phyloP scores from a whole-genome alignment of 1,140 invertebrate genomes.

The Bombus terrestris region DNA sequence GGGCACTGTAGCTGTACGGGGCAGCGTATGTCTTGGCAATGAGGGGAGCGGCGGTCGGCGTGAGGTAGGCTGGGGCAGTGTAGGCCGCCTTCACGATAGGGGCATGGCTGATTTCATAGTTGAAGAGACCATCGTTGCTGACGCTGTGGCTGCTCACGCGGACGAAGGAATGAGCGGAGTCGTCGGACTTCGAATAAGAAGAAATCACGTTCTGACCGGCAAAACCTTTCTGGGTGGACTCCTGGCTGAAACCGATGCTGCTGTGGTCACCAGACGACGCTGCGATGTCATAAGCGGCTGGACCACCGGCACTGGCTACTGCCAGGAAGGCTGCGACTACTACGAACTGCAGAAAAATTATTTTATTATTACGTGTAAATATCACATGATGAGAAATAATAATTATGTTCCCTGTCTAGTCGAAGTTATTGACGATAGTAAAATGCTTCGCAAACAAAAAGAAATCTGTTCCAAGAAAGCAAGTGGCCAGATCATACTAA shows the following conservation, averaged over 20 bases:
- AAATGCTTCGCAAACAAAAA: background rate
- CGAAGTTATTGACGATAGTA: background rate
- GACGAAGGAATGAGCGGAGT: conserved; percentile 83
- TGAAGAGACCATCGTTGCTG: conserved; percentile 80
- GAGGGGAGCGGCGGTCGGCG: conserved; percentile 44
- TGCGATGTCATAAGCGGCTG: conserved; percentile 82
- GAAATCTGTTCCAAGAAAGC: no score
- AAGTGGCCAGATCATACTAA: no score
- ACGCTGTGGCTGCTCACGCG: conserved; percentile 82
- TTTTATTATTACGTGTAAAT: background rate
- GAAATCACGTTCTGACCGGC: conserved; percentile 83
- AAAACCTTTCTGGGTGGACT: conserved; percentile 84
- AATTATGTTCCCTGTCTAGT: background rate
- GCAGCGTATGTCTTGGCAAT: conserved; percentile 40
- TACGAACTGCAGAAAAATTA: conserved; percentile 67
- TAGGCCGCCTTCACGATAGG: conserved; percentile 40
- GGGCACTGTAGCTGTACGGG: conserved; percentile 44
- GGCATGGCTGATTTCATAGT: conserved; percentile 64
- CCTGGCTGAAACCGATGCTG: conserved; percentile 82
- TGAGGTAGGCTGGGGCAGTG: conserved; percentile 57
- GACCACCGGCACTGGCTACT: conserved; percentile 77
- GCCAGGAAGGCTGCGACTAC: conserved; percentile 74
- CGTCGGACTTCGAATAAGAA: conserved; percentile 82
- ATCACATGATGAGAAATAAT: background rate
- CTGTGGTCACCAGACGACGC: conserved; percentile 80